phyloP scores from a whole-genome alignment of 2,888 invertebrate genomes.

The Hoplodrina ambigua region DNA sequence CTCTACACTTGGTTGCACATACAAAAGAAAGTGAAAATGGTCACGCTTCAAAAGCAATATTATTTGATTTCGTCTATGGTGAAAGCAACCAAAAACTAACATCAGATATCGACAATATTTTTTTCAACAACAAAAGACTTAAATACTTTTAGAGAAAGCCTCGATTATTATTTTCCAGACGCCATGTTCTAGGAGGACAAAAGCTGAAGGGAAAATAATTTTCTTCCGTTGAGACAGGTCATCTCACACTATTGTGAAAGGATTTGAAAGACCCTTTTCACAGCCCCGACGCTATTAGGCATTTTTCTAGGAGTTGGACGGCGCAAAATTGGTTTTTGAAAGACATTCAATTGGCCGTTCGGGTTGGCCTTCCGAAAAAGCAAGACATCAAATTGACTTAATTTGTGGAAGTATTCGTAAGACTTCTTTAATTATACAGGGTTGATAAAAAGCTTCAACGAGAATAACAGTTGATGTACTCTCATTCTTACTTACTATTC shows the following conservation, averaged over 20 bases:
- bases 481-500: no score
- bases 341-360: slow-evolving; percentile 14
- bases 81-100: slow-evolving; percentile 53
- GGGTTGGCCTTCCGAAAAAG: not conserved
- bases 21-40: slow-evolving; percentile 50
- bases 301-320: slow-evolving; percentile 56
- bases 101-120: slow-evolving; percentile 39
- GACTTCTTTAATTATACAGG: not conserved
- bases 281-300: slow-evolving; percentile 76
- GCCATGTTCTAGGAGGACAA: slow-evolving; percentile 79
- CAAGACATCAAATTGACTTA: not conserved
- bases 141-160: slow-evolving; percentile 43
- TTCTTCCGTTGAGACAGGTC: slow-evolving; percentile 79
- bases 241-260: slow-evolving; percentile 85
- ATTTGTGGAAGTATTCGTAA: not conserved
- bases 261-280: slow-evolving; percentile 83
- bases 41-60: slow-evolving; percentile 50
- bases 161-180: slow-evolving; percentile 75
- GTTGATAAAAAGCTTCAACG: not conserved
- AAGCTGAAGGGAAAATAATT: slow-evolving; percentile 84
- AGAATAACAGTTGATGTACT: no score
- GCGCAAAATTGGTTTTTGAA: slow-evolving; percentile 50
- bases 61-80: slow-evolving; percentile 31
- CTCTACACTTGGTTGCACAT: slow-evolving; percentile 37
- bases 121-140: slow-evolving; percentile 39